A percentile compares a stretch with the other conserved stretches of the same genome.
Evolutionary conservation across 2,888 invertebrate species (phyloP).

Genomic region (Creontiades dilutus): DNA sequence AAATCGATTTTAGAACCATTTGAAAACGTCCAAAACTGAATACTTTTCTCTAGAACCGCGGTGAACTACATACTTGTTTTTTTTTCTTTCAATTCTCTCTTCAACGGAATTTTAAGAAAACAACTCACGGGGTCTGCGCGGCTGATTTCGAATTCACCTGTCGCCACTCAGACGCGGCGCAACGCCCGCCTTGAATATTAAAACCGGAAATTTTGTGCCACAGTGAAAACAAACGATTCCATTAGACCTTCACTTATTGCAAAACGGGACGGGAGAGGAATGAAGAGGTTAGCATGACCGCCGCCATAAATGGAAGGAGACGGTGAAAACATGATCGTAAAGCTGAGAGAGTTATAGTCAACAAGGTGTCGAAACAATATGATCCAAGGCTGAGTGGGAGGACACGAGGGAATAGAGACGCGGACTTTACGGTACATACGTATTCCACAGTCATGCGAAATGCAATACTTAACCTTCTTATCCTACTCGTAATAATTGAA

Average conservation of each 20-base stretch:
- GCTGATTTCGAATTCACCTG: constrained; percentile 30
- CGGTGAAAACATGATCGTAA: constrained; percentile 29
- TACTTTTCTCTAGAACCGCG: neutral
- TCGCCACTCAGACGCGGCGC: neutral
- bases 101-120: constrained; percentile 11
- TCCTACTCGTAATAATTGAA: no score
- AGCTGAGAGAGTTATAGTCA: neutral
- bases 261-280: constrained; percentile 23
- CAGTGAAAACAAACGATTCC: constrained; percentile 44
- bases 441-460: no score
- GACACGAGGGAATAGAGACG: neutral
- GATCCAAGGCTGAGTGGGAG: neutral
- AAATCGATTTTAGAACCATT: neutral
- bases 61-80: neutral
- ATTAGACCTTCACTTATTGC: constrained; percentile 37
- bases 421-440: no score
- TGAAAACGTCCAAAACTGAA: neutral
- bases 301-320: neutral
- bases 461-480: no score
- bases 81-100: neutral
- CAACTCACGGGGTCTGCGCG: constrained; percentile 1
- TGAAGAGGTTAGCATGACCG: constrained; percentile 8
- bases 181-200: constrained; percentile 34
- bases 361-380: neutral
- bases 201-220: constrained; percentile 47